A percentile compares a stretch with the other conserved stretches of the same genome.
These are phyloP conservation scores for Scrobipalpa costella DNA, from an alignment of 2,888 invertebrate genomes.

Conservation along the genomic window DNA sequence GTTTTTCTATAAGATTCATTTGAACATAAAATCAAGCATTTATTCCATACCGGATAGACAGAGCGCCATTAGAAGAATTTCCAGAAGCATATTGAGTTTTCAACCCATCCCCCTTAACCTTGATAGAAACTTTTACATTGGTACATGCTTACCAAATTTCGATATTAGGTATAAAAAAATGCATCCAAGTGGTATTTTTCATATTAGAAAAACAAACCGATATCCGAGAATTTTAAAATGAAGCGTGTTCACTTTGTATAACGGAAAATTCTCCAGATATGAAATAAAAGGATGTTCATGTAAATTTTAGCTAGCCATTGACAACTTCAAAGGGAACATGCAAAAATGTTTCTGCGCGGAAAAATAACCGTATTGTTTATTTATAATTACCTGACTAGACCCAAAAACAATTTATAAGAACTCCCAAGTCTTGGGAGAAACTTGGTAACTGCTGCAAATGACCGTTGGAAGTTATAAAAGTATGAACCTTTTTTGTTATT, in stretches of 20 bases:
- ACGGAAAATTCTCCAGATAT: background rate
- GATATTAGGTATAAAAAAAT: no score
- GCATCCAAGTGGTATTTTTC: no score
- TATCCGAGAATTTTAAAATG: background rate
- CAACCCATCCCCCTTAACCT: no score
- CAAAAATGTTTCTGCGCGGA: background rate
- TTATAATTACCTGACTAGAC: conserved; percentile 6
- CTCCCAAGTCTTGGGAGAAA: conserved; percentile 47
- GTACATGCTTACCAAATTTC: no score
- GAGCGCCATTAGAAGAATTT: no score
- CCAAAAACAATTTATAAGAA: conserved; percentile 46
- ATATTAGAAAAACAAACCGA: background rate
- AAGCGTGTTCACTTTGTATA: background rate
- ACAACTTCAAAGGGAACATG: conserved; percentile 9
- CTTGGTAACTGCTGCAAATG: conserved; percentile 49
- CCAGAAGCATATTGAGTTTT: no score
- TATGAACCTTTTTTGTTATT: conserved; percentile 39
- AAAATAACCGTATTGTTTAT: conserved; percentile 13
- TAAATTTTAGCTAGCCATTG: background rate
- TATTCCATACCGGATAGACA: no score
- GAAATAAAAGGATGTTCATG: background rate
- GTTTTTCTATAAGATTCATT: no score
- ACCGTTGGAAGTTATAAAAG: conserved; percentile 45
- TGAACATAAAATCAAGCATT: no score
- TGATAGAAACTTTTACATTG: no score